Evolutionary conservation across 1,140 invertebrate species (phyloP).

Genomic region (Drosophila varians): DNA sequence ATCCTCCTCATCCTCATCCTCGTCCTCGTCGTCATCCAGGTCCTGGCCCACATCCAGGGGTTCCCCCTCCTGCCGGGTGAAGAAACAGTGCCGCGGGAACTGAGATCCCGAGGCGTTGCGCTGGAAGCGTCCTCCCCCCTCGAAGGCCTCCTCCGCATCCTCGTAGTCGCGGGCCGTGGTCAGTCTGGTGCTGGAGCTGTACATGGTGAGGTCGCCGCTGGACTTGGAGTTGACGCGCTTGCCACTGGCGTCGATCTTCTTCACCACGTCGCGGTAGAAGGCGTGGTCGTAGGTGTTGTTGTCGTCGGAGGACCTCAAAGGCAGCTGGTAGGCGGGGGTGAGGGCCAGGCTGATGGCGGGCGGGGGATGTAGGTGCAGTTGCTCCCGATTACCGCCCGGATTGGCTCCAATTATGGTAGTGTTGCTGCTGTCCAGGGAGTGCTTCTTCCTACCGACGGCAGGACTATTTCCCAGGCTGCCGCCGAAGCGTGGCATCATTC

Average conservation of each 20-base stretch:
- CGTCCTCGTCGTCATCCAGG: conserved; percentile 2
- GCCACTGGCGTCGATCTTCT: conserved; percentile 62
- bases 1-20: conserved; percentile 8
- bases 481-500: conserved; percentile 30
- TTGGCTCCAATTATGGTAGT: background rate
- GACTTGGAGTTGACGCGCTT: conserved; percentile 79
- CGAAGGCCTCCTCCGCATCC: conserved; percentile 23
- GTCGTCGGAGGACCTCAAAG: conserved; percentile 34
- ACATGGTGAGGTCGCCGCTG: conserved; percentile 80
- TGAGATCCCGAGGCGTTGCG: conserved; percentile 75
- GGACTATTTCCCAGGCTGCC: conserved; percentile 79
- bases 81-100: conserved; percentile 78
- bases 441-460: conserved; percentile 72
- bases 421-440: conserved; percentile 69
- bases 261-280: conserved; percentile 71
- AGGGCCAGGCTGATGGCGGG: background rate
- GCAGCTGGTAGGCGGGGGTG: background rate
- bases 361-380: background rate
- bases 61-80: conserved; percentile 27
- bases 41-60: background rate
- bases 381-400: background rate
- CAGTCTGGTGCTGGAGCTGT: conserved; percentile 61
- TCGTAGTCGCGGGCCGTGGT: conserved; percentile 8
- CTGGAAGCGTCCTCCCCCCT: conserved; percentile 63
- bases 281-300: conserved; percentile 82